Conservation (phyloP, 2,113 vertebrate genomes). For the Pelecanus crispus region DNA sequence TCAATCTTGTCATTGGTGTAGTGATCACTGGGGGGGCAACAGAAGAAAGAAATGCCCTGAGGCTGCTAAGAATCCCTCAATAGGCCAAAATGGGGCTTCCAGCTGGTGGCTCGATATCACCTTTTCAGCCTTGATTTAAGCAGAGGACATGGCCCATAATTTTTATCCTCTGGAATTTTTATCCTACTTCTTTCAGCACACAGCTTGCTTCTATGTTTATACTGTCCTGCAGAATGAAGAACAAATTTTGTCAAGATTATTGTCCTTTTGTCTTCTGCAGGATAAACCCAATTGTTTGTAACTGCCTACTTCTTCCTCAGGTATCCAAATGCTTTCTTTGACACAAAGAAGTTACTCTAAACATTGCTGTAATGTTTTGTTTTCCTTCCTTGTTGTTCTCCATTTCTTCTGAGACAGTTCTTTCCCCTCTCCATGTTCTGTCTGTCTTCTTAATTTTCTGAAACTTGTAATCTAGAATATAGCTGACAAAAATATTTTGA, state of each 20-base stretch:
- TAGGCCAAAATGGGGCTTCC: neutral
- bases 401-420: neutral
- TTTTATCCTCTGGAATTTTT: slow-evolving; percentile 20
- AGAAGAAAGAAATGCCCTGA: neutral
- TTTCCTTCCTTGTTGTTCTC: neutral
- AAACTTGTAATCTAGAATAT: neutral
- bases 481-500: neutral
- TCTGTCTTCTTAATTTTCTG: neutral
- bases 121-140: slow-evolving; percentile 4
- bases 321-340: neutral
- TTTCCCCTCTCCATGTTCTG: neutral
- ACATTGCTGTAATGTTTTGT: neutral
- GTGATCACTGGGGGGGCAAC: neutral
- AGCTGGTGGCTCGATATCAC: neutral
- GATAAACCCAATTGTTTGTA: neutral
- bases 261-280: neutral
- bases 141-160: neutral
- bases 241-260: neutral
- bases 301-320: neutral
- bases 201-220: neutral
- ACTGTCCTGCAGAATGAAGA: neutral
- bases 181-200: neutral
- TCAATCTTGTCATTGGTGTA: neutral
- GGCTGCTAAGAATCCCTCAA: neutral
- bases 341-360: neutral